A percentile compares a stretch with the other conserved stretches of the same genome.
Conservation (phyloP, 2,797 vertebrate genomes). For the Pelodytes ibericus region DNA sequence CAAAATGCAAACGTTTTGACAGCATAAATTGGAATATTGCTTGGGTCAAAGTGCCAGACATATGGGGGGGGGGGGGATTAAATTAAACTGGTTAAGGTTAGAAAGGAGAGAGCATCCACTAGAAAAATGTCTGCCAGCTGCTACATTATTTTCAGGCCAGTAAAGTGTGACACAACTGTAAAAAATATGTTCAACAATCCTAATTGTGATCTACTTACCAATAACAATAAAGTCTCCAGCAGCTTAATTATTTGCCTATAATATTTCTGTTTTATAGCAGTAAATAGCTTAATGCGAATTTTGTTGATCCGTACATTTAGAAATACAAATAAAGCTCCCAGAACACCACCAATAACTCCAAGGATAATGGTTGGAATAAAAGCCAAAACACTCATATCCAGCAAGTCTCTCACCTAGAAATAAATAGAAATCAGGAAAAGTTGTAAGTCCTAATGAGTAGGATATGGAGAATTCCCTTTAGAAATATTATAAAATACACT, state of each 20-base stretch:
- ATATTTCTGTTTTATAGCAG: conserved; percentile 57
- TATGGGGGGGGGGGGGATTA: no score
- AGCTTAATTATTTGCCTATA: conserved; percentile 61
- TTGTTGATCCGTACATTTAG: conserved; percentile 65
- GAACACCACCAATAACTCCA: conserved; percentile 61
- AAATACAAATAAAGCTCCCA: conserved; percentile 61
- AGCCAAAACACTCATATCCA: conserved; percentile 60
- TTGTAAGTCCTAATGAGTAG: neutral
- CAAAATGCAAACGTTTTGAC: no score
- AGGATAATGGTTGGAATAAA: conserved; percentile 61
- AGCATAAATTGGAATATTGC: no score
- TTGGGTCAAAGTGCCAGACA: no score
- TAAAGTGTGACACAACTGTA: no score
- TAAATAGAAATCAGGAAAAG: conserved; percentile 25
- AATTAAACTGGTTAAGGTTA: no score
- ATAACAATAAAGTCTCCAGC: conserved; percentile 59
- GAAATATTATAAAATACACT: no score
- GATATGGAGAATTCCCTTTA: no score
- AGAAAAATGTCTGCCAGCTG: no score
- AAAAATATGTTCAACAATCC: no score
- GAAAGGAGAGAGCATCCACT: no score
- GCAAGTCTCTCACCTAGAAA: conserved; percentile 61
- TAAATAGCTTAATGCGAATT: conserved; percentile 56
- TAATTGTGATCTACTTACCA: conserved; percentile 62
- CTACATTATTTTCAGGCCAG: no score